Evolutionary conservation across 2,797 vertebrate species (phyloP).

Genomic region (Labroides dimidiatus): DNA sequence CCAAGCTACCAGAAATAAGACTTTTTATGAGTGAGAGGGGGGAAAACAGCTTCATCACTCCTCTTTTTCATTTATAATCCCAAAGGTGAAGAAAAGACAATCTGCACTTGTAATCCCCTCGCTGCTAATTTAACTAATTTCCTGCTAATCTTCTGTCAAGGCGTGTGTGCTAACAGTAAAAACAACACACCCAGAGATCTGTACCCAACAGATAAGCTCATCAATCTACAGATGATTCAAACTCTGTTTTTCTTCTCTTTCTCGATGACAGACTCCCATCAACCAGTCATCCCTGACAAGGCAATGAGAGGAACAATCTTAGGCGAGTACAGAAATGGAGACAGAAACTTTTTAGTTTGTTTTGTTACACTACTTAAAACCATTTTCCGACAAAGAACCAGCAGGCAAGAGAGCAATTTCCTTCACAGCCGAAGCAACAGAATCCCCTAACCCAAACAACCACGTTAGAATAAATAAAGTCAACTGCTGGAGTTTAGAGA

Average conservation of each 20-base stretch:
- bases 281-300: neutral
- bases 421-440: constrained; percentile 65
- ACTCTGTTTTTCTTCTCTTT: constrained; percentile 27
- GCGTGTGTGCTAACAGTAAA: constrained; percentile 31
- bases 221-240: constrained; percentile 38
- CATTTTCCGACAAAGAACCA: constrained; percentile 68
- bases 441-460: constrained; percentile 79
- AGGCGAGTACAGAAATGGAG: constrained; percentile 36
- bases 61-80: constrained; percentile 19
- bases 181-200: constrained; percentile 43
- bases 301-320: constrained; percentile 16
- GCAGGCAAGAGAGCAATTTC: constrained; percentile 74
- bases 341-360: constrained; percentile 56
- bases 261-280: constrained; percentile 36
- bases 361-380: constrained; percentile 64
- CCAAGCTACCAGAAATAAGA: constrained; percentile 19
- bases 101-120: constrained; percentile 25
- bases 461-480: constrained; percentile 77
- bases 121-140: constrained; percentile 8
- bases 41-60: constrained; percentile 9
- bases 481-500: constrained; percentile 62
- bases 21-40: neutral
- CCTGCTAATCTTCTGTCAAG: constrained; percentile 38
- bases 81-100: constrained; percentile 26
- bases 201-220: constrained; percentile 51